A percentile compares a stretch with the other conserved stretches of the same genome.
Evolutionary conservation across 2,113 vertebrate genomes (phyloP).

Genomic region (Montifringilla adamsi): DNA sequence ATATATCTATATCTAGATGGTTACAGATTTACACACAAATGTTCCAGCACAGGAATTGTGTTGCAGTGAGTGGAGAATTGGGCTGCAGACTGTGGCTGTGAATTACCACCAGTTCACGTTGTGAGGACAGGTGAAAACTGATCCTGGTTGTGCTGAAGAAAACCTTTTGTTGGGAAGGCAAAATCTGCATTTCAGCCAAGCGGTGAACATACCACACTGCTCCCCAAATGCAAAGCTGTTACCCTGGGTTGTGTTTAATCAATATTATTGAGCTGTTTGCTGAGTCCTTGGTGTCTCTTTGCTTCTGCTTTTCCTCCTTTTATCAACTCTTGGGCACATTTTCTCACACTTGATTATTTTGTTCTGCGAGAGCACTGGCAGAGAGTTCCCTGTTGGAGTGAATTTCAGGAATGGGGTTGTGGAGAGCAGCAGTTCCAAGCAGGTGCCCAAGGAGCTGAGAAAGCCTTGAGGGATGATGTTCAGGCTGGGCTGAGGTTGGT

Average conservation of each 20-base stretch:
- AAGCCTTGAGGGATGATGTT: neutral
- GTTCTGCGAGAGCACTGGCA: neutral
- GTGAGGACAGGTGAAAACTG: neutral
- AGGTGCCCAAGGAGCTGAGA: neutral
- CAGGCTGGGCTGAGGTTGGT: neutral
- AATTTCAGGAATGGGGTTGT: neutral
- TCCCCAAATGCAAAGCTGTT: neutral
- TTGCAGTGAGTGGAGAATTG: fast-evolving
- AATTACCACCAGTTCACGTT: neutral
- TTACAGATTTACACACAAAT: neutral
- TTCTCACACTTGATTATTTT: neutral
- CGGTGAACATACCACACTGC: fast-evolving
- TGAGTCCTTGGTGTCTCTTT: neutral
- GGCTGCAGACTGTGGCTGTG: neutral
- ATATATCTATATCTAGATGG: fast-evolving
- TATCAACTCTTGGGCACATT: neutral
- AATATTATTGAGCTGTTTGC: neutral
- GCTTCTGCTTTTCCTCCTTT: neutral
- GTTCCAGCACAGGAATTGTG: neutral
- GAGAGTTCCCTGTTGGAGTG: neutral
- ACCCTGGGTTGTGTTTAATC: neutral
- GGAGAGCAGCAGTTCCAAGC: neutral
- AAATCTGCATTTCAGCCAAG: neutral
- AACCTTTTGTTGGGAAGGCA: neutral
- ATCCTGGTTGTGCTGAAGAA: neutral